These are phyloP conservation scores for Caradrina clavipalpis DNA, from an alignment of 2,888 invertebrate species.

Conservation along the genomic window DNA sequence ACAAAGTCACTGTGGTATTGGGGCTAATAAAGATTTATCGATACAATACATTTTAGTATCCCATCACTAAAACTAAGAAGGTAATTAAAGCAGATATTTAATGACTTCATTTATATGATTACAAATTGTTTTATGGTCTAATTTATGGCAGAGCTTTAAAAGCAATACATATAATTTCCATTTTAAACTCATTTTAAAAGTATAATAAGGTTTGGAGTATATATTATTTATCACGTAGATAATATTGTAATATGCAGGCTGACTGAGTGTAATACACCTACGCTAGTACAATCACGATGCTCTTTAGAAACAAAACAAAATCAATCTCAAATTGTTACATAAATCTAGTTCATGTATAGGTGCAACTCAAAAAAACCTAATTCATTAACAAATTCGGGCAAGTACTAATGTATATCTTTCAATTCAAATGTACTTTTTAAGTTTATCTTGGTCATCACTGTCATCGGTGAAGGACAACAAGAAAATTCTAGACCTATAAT, in stretches of 20 bases:
- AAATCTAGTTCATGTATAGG: too few relatives aligned
- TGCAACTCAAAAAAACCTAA: too few relatives aligned
- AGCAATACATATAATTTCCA: constrained; percentile 18
- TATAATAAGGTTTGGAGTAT: background rate
- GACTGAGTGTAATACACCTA: background rate
- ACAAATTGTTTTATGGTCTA: constrained; percentile 22
- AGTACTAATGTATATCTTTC: too few relatives aligned
- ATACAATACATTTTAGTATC: constrained; percentile 5
- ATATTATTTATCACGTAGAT: constrained; percentile 13
- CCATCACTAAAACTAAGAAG: constrained; percentile 19
- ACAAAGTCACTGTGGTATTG: background rate
- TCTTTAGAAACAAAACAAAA: too few relatives aligned
- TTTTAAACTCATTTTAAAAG: constrained; percentile 14
- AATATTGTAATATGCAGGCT: constrained; percentile 10
- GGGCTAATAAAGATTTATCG: background rate
- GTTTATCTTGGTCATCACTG: too few relatives aligned
- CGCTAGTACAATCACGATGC: background rate
- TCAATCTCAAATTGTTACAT: too few relatives aligned
- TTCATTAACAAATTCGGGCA: too few relatives aligned
- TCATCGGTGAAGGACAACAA: too few relatives aligned
- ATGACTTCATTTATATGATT: constrained; percentile 18
- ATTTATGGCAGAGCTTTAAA: constrained; percentile 24
- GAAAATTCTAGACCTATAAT: too few relatives aligned
- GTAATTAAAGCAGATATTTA: constrained; percentile 25
- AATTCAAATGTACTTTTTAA: too few relatives aligned